These are phyloP conservation scores for Naso thynnoides DNA, from an alignment of 2,797 vertebrate genomes.

Conservation along the genomic window DNA sequence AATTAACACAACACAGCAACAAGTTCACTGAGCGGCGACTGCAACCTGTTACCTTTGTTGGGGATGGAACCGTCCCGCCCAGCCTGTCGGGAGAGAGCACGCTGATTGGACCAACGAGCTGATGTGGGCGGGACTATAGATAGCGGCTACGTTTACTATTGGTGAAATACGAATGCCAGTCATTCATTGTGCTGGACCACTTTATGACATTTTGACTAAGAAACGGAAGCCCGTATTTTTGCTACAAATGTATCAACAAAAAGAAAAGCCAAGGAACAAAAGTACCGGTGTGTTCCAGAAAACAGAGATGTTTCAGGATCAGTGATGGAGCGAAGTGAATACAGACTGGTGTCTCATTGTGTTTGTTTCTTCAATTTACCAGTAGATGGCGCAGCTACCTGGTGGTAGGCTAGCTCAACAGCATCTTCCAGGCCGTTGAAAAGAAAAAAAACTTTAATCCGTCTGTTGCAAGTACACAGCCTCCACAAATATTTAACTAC, in stretches of 20 bases:
- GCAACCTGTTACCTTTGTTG: slow-evolving; percentile 86
- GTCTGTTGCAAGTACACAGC: not conserved
- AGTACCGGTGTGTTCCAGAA: too few relatives aligned
- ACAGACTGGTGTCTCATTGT: not conserved
- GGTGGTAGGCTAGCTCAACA: not conserved
- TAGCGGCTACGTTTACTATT: slow-evolving; percentile 52
- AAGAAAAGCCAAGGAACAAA: too few relatives aligned
- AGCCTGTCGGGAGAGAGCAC: not conserved
- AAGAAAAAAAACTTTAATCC: not conserved
- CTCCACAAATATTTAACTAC: not conserved
- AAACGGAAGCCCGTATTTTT: not conserved
- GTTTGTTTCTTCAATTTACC: slow-evolving; percentile 31
- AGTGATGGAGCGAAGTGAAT: not conserved
- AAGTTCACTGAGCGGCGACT: slow-evolving; percentile 68
- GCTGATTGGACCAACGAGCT: slow-evolving; percentile 68
- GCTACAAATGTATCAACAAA: not conserved
- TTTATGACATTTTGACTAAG: not conserved
- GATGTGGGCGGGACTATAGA: slow-evolving; percentile 36
- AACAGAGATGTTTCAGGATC: too few relatives aligned
- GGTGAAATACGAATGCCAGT: slow-evolving; percentile 34
- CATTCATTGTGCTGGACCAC: not conserved
- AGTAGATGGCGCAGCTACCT: slow-evolving; percentile 66
- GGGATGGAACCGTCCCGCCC: slow-evolving; percentile 74
- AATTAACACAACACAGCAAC: slow-evolving; percentile 30
- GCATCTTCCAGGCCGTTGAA: not conserved